Conservation (phyloP, 1,140 invertebrate genomes). For the Andrena cerasifolii region DNA sequence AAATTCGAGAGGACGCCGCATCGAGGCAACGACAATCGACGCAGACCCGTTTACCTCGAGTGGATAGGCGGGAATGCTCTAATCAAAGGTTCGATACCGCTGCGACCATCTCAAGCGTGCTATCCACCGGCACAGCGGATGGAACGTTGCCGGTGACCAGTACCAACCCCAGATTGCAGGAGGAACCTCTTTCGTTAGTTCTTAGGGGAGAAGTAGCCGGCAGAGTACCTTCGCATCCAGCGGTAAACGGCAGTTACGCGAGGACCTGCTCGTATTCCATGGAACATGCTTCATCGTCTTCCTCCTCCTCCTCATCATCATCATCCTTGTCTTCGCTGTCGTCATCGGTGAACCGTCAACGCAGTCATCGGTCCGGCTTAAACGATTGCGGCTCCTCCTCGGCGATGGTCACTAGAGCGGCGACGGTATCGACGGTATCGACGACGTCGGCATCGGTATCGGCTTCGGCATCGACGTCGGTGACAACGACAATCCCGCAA, state of each 20-base stretch:
- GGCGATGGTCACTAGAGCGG: background rate
- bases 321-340: conserved; percentile 42
- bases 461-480: too few relatives aligned
- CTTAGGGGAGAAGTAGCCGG: conserved; percentile 75
- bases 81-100: conserved; percentile 50
- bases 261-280: conserved; percentile 39
- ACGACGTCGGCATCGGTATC: conserved; percentile 27
- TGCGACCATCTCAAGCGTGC: background rate
- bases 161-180: conserved; percentile 71
- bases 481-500: background rate
- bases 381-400: background rate
- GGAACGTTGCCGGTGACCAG: conserved; percentile 30
- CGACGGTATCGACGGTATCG: conserved; percentile 65
- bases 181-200: conserved; percentile 82
- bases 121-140: conserved; percentile 32
- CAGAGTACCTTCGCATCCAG: conserved; percentile 84
- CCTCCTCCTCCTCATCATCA: conserved; percentile 64
- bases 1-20: conserved; percentile 42
- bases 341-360: conserved; percentile 15
- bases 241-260: conserved; percentile 76
- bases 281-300: conserved; percentile 37
- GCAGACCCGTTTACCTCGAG: conserved; percentile 4
- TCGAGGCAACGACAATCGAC: conserved; percentile 37
- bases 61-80: conserved; percentile 53
- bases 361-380: conserved; percentile 8